phyloP scores from a whole-genome alignment of 2,113 vertebrate species.

The Sinocyclocheilus maitianheensis region DNA sequence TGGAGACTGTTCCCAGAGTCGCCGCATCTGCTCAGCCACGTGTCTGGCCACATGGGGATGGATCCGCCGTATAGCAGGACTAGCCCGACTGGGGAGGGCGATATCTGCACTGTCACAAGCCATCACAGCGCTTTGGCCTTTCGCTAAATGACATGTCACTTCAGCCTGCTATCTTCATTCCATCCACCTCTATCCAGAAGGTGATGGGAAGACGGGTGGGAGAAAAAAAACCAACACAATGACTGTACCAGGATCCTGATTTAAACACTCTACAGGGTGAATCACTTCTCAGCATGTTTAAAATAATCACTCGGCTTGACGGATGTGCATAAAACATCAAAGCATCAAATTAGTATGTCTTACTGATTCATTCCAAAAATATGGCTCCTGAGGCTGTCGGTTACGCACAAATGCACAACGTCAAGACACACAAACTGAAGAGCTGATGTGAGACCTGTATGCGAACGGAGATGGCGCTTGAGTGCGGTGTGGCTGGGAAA shows the following conservation, averaged over 20 bases:
- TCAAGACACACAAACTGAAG: background rate
- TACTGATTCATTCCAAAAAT: constrained; percentile 13
- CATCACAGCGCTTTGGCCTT: constrained; percentile 50
- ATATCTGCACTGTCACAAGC: constrained; percentile 56
- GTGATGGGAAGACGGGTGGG: constrained; percentile 28
- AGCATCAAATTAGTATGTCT: constrained; percentile 23
- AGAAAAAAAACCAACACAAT: constrained; percentile 6
- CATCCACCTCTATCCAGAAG: background rate
- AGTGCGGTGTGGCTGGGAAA: constrained; percentile 98
- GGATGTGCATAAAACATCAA: constrained; percentile 28
- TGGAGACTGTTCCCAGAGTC: constrained; percentile 56
- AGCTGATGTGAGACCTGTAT: constrained; percentile 83
- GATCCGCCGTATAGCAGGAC: background rate
- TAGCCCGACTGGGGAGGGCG: background rate
- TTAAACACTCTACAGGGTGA: constrained; percentile 26
- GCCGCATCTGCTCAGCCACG: constrained; percentile 63
- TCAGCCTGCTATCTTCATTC: constrained; percentile 44
- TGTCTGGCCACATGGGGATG: constrained; percentile 20
- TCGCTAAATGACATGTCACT: constrained; percentile 57
- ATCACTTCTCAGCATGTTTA: background rate
- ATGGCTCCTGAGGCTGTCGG: background rate
- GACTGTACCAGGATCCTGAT: constrained; percentile 24
- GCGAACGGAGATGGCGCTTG: constrained; percentile 96
- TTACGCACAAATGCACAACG: background rate
- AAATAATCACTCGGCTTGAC: constrained; percentile 3